Conservation (phyloP, 2,888 invertebrate species). For the Camponotus fellah region DNA sequence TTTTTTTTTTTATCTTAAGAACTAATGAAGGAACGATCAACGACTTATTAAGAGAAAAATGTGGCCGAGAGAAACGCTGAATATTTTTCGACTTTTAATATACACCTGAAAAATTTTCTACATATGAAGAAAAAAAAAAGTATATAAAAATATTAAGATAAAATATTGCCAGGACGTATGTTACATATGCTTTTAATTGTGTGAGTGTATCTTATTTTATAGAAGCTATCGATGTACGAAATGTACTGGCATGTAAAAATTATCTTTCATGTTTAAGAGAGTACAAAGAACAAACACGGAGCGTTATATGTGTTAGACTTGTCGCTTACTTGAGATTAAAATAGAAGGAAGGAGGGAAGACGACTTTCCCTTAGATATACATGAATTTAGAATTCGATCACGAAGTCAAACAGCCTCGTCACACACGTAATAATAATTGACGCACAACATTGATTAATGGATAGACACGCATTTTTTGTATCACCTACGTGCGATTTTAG, state of each 20-base stretch:
- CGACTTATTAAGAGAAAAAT: background rate
- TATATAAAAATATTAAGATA: background rate
- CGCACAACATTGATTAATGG: constrained; percentile 72
- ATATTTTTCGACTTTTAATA: constrained; percentile 24
- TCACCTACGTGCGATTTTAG: constrained; percentile 67
- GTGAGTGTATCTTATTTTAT: constrained; percentile 70
- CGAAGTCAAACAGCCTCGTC: constrained; percentile 62
- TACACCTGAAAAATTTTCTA: constrained; percentile 12
- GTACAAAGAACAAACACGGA: constrained; percentile 30
- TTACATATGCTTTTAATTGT: background rate
- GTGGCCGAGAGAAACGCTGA: background rate
- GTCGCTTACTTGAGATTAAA: constrained; percentile 1
- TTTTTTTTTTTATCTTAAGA: background rate
- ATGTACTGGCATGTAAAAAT: constrained; percentile 55
- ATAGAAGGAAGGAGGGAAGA: constrained; percentile 9
- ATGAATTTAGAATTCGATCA: constrained; percentile 60
- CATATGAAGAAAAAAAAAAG: background rate
- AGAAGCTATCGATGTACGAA: constrained; percentile 63
- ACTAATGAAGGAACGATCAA: background rate
- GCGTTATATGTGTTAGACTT: constrained; percentile 7
- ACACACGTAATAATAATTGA: constrained; percentile 68
- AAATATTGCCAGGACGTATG: background rate
- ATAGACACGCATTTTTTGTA: constrained; percentile 74
- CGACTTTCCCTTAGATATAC: constrained; percentile 57
- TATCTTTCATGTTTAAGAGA: constrained; percentile 53